phyloP scores from a whole-genome alignment of 2,888 invertebrate species.

The Synergus umbraculus region DNA sequence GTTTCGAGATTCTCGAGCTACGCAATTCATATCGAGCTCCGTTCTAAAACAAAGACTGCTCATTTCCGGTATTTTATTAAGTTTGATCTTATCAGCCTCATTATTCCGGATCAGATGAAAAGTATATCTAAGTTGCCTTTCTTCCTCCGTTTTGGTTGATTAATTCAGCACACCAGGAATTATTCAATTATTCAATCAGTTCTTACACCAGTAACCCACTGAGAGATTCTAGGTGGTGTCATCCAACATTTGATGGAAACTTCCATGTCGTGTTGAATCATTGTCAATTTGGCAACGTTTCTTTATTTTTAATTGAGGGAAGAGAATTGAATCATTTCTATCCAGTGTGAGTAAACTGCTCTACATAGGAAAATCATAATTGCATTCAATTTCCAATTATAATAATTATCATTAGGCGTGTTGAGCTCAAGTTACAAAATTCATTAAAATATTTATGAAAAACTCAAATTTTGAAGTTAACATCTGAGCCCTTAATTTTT shows the following conservation, averaged over 20 bases:
- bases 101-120: constrained; percentile 19
- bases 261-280: constrained; percentile 9
- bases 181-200: constrained; percentile 40
- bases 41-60: constrained; percentile 12
- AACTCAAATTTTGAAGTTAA: too few species aligned
- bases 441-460: too few species aligned
- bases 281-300: background rate
- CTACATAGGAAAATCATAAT: too few species aligned
- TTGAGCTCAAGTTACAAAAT: too few species aligned
- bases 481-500: too few species aligned
- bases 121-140: constrained; percentile 30
- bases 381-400: too few species aligned
- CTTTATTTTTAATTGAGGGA: too few species aligned
- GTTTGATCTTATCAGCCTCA: constrained; percentile 29
- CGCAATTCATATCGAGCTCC: background rate
- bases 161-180: constrained; percentile 12
- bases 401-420: too few species aligned
- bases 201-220: constrained; percentile 40
- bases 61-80: constrained; percentile 28
- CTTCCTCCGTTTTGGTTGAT: constrained; percentile 6
- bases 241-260: background rate
- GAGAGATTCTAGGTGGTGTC: constrained; percentile 26
- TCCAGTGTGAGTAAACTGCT: too few species aligned
- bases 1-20: background rate
- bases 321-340: too few species aligned